Evolutionary conservation across 2,113 vertebrate genomes (phyloP), one percentile per base, ranked within the genome.

Genomic region (Gambusia holbrooki): DNA sequence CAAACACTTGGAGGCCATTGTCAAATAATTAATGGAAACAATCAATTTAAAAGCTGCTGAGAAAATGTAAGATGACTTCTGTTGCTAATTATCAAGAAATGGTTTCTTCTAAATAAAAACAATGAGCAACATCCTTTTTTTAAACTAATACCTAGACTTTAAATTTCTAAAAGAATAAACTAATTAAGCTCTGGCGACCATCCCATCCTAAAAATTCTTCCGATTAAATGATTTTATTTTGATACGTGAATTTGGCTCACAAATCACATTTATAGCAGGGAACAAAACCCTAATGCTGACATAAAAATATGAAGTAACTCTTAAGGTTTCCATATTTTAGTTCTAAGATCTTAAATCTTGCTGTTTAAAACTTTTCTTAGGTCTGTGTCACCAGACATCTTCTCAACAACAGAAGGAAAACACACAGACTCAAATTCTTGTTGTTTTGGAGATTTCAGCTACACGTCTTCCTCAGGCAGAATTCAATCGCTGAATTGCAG

Each of bases 391-490:
- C 6, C 15, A 68, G 15, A 6, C 15, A 17, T 19, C 15, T 15
- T 48, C 19, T 48, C 15, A 5, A 5, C 42, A 48, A 48, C 45
- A 48, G 4, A 5, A 45, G 1, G 1, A 19, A 48, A 15, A 19
- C 45, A 45, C 4, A 32, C 19, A 42, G 32, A 58, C 40, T 10
- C 2, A 62, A 58, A 60, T 37, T 10, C 6, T 12, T 66, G 40
- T 45, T 22, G 32, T 40, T 19, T n/a, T 19, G 11, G 4, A 37
- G 1, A 6, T 65, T 37, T 64, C 9, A n/a, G 51, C 61, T 66
- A 29, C 28, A 62, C 22, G 8, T 74, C 62, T 62, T 62, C 60
- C 58, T 75, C 29, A 1, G 22, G 28, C 48, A 32, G 67, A 79
- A 64, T 64, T 11, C n/a, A 58, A 17, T 54, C 42, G 17, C 35